Conservation (phyloP, 2,888 invertebrate species). For the Pseudoips prasinana region DNA sequence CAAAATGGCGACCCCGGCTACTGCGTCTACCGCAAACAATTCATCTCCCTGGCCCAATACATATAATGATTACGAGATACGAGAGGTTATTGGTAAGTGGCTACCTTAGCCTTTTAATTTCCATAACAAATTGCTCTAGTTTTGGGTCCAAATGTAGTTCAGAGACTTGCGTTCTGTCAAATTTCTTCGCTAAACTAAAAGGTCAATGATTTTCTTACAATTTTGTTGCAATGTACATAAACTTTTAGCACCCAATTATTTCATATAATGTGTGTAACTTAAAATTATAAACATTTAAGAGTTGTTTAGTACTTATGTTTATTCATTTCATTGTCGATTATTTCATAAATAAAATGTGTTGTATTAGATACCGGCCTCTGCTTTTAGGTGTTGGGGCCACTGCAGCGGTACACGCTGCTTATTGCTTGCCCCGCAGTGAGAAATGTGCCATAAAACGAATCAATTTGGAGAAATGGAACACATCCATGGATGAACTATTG, state of each 20-base stretch:
- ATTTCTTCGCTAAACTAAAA: conserved; percentile 16
- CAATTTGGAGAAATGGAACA: conserved; percentile 99
- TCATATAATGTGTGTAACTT: too few relatives aligned
- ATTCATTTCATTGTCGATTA: too few relatives aligned
- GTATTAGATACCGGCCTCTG: too few relatives aligned
- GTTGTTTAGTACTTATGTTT: too few relatives aligned
- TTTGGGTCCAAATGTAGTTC: background rate
- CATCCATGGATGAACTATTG: conserved; percentile 98
- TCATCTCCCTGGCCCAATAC: conserved; percentile 91
- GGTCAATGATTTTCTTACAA: conserved; percentile 14
- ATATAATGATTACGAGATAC: conserved; percentile 95
- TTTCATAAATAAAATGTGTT: too few relatives aligned
- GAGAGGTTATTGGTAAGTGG: conserved; percentile 94
- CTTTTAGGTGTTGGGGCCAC: conserved; percentile 95
- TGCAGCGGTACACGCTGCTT: conserved; percentile 96
- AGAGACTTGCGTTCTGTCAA: conserved; percentile 25
- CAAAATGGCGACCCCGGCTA: conserved; percentile 70
- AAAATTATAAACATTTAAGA: too few relatives aligned
- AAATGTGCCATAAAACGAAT: conserved; percentile 99
- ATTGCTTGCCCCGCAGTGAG: conserved; percentile 94
- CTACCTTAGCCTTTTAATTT: background rate
- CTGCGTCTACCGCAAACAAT: conserved; percentile 37
- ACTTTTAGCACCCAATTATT: too few relatives aligned
- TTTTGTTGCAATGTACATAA: too few relatives aligned
- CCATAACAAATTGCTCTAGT: too few relatives aligned